phyloP scores from a whole-genome alignment of 2,797 vertebrate species.

The Fratercula arctica region DNA sequence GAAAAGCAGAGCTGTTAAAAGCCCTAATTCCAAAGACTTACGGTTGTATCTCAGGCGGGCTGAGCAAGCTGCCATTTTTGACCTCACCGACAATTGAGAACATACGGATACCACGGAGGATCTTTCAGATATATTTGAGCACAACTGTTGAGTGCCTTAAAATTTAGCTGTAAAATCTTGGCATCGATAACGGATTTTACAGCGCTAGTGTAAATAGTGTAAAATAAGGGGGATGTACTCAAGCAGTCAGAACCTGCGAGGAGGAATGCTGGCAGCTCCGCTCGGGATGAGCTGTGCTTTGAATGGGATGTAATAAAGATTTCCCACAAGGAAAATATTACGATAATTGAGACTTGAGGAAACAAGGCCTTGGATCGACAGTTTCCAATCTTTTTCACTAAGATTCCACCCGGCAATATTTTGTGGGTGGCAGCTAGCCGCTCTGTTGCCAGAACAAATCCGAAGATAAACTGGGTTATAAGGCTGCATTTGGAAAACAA shows the following conservation, averaged over 20 bases:
- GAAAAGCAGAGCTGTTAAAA: constrained; percentile 4
- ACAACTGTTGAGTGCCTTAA: constrained; percentile 33
- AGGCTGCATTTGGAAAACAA: background rate
- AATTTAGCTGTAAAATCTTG: constrained; percentile 46
- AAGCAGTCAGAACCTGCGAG: background rate
- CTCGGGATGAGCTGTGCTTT: background rate
- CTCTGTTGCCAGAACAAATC: background rate
- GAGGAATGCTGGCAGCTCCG: background rate
- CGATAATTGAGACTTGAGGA: background rate
- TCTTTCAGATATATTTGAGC: background rate
- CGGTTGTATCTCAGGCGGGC: background rate
- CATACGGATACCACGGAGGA: background rate
- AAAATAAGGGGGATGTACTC: background rate
- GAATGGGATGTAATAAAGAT: background rate
- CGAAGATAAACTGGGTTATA: background rate
- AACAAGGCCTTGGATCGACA: background rate
- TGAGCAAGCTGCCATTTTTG: background rate
- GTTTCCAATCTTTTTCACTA: background rate
- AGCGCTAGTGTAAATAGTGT: background rate
- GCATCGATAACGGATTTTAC: background rate
- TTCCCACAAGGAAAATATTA: background rate
- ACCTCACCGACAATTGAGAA: background rate
- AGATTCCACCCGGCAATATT: background rate
- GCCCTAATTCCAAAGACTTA: constrained; percentile 15
- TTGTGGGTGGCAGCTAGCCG: background rate